These are phyloP conservation scores for Delichon dasypus DNA, from an alignment of 2,797 vertebrate species.

Conservation along the genomic window DNA sequence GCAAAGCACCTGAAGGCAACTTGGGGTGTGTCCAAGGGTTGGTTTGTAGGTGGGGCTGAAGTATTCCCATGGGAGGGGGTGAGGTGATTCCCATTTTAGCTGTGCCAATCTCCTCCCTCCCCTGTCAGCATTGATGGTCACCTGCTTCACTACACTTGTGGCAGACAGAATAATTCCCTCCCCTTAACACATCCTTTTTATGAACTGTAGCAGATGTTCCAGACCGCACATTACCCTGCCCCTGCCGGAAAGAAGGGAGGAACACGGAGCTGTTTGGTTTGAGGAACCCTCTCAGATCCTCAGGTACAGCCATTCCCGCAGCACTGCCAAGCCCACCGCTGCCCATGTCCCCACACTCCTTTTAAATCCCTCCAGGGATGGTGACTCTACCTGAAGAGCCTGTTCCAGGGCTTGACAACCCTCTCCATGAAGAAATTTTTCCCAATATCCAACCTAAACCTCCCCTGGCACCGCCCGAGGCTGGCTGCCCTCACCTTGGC, in stretches of 20 bases:
- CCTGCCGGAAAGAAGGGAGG: background rate
- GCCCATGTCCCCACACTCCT: background rate
- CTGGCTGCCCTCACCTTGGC: background rate
- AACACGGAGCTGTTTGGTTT: background rate
- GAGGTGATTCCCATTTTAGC: background rate
- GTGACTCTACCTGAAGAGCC: background rate
- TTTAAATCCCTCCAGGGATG: background rate
- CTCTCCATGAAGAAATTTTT: too few relatives aligned
- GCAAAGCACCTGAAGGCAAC: background rate
- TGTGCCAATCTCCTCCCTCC: background rate
- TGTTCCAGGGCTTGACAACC: background rate
- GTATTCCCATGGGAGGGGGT: background rate
- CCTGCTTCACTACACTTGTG: background rate
- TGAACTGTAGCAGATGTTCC: background rate
- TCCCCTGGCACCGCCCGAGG: background rate
- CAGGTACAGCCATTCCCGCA: background rate
- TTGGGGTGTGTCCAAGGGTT: background rate
- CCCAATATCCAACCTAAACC: background rate
- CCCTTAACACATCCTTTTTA: fast-evolving
- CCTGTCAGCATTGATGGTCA: background rate
- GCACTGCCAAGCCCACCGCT: background rate
- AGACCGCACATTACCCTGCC: background rate
- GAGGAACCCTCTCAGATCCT: background rate
- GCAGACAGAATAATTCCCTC: background rate
- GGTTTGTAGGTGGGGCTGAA: background rate